A percentile compares a stretch with the other conserved stretches of the same genome.
Conservation (phyloP, 2,888 invertebrate species). For the Lepas anatifera region DNA sequence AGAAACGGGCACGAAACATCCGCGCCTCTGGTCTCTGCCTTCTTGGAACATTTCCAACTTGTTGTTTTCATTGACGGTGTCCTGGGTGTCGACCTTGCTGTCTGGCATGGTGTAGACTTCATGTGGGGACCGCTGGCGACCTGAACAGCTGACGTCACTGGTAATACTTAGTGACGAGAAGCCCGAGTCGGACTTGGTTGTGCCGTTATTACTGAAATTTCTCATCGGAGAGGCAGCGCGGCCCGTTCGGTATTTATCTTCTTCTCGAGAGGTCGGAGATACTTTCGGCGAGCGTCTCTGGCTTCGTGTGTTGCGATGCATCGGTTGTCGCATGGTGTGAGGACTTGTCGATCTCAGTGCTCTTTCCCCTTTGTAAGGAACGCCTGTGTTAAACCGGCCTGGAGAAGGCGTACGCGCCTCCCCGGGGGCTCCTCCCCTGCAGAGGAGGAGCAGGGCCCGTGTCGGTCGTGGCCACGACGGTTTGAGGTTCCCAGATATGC, state of each 20-base stretch:
- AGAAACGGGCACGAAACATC: too few species aligned
- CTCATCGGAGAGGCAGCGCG: neutral
- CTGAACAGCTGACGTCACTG: neutral
- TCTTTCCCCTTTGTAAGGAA: too few species aligned
- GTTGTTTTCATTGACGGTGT: too few species aligned
- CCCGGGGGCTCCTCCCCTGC: constrained; percentile 1
- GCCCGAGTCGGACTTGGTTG: neutral
- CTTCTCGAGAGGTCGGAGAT: neutral
- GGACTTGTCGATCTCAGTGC: neutral
- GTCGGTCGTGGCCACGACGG: constrained; percentile 16
- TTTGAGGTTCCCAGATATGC: constrained; percentile 18
- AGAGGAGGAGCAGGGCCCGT: constrained; percentile 10
- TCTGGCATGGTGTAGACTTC: neutral
- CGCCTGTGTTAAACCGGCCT: neutral
- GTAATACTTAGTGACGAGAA: neutral
- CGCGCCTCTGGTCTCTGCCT: too few species aligned
- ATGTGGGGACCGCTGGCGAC: neutral
- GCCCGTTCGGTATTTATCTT: neutral
- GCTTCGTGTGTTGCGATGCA: neutral
- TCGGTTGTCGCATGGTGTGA: neutral
- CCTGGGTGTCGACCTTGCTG: neutral
- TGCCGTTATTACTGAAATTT: neutral
- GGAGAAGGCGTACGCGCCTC: neutral
- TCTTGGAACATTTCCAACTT: too few species aligned
- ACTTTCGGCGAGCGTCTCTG: neutral